phyloP scores from a whole-genome alignment of 2,888 invertebrate species.

The Branchellion lobata region DNA sequence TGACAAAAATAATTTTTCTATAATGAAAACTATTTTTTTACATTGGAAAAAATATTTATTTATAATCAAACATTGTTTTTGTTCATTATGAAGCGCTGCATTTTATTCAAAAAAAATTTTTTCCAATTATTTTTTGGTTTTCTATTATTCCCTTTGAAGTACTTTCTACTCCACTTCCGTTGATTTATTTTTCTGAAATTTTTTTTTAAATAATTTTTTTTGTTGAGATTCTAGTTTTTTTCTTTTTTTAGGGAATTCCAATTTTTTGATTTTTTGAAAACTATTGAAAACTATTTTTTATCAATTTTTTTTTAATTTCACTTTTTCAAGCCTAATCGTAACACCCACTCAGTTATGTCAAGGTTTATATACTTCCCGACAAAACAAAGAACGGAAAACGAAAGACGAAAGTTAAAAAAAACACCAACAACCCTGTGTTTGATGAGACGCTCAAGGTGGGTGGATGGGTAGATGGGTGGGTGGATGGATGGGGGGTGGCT shows the following conservation, averaged over 20 bases:
- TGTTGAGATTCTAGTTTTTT: too few relatives aligned
- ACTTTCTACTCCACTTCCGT: background rate
- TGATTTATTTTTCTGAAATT: background rate
- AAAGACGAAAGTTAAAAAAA: slow-evolving; percentile 93
- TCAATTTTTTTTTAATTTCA: too few relatives aligned
- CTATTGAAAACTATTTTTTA: too few relatives aligned
- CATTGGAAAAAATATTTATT: too few relatives aligned
- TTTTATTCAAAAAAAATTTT: background rate
- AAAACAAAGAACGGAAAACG: slow-evolving; percentile 89
- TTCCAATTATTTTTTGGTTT: background rate
- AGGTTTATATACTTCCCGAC: slow-evolving; percentile 91
- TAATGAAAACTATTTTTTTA: too few relatives aligned
- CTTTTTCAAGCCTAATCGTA: too few relatives aligned
- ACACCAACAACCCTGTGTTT: slow-evolving; percentile 87
- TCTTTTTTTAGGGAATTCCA: too few relatives aligned
- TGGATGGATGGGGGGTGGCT: too few relatives aligned
- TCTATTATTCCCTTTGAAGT: background rate
- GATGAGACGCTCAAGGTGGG: slow-evolving; percentile 74
- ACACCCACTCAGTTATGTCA: slow-evolving; percentile 70
- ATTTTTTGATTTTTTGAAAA: too few relatives aligned
- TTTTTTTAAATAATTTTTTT: too few relatives aligned
- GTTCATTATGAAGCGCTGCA: background rate
- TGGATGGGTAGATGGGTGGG: too few relatives aligned
- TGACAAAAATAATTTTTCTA: too few relatives aligned
- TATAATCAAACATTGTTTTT: slow-evolving; percentile 9